Conservation (phyloP, 2,888 invertebrate genomes). For the Acanthacorydalis orientalis region DNA sequence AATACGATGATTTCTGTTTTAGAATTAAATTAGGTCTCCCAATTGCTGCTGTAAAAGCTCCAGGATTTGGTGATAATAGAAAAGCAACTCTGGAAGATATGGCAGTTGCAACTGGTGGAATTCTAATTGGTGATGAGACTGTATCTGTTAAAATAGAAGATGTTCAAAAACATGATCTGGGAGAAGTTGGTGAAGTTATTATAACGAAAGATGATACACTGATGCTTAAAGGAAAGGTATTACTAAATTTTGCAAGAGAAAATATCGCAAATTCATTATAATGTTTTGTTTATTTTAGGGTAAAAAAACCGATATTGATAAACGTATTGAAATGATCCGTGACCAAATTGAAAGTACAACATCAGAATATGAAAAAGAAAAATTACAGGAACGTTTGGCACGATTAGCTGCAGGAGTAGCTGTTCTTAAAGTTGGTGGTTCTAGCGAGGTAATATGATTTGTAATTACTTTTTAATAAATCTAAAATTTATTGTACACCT, state of each 20-base stretch:
- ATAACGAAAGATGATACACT: constrained; percentile 32
- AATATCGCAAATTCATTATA: not conserved
- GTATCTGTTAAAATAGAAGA: constrained; percentile 28
- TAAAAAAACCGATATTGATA: constrained; percentile 24
- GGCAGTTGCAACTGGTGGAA: constrained; percentile 29
- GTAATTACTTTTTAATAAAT: not conserved
- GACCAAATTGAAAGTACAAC: constrained; percentile 27
- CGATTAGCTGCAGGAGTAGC: constrained; percentile 31
- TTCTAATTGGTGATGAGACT: constrained; percentile 28
- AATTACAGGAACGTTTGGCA: constrained; percentile 30
- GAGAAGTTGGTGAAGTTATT: constrained; percentile 27
- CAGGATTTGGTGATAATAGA: constrained; percentile 32
- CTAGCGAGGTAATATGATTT: constrained; percentile 21
- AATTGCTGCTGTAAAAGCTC: constrained; percentile 32
- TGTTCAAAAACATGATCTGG: constrained; percentile 24
- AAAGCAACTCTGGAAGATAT: constrained; percentile 30
- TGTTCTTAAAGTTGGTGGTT: constrained; percentile 29
- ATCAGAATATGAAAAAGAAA: constrained; percentile 31
- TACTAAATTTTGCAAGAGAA: constrained; percentile 4
- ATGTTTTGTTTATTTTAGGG: constrained; percentile 15
- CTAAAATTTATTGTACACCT: not conserved
- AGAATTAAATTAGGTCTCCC: constrained; percentile 29
- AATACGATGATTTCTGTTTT: constrained; percentile 3
- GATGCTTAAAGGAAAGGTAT: constrained; percentile 22
- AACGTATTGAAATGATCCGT: constrained; percentile 25